These are phyloP conservation scores for Pelagia noctiluca DNA, from an alignment of 30 jellyfish, hydroid and myxozoan genomes.

Conservation along the genomic window DNA sequence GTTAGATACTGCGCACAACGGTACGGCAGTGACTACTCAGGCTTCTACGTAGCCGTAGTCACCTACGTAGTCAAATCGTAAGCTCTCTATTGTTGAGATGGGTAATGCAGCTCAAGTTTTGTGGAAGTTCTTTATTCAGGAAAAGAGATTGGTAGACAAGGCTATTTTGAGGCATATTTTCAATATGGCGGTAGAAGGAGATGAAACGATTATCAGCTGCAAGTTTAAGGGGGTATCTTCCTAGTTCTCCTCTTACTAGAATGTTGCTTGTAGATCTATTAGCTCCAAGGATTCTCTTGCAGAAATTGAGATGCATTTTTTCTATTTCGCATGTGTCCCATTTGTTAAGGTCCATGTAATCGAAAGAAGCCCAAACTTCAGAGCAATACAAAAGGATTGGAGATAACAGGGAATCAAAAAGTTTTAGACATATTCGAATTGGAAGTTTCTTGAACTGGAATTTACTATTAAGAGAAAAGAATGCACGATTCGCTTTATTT, in stretches of 20 bases:
- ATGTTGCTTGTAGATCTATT: conserved; percentile 31
- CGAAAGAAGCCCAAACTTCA: not conserved
- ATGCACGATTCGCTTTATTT: not conserved
- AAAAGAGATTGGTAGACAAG: not conserved
- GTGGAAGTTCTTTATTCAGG: not conserved
- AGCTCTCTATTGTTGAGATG: not conserved
- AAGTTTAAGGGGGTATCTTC: conserved; percentile 17
- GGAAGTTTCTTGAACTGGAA: not conserved
- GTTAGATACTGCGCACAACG: too few species aligned
- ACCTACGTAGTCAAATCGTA: too few species aligned
- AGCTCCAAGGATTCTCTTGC: not conserved
- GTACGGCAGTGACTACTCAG: too few species aligned
- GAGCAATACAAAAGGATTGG: not conserved
- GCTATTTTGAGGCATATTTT: conserved; percentile 18
- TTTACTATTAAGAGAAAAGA: not conserved
- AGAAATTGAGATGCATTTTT: not conserved
- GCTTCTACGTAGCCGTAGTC: too few species aligned
- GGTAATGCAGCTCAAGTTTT: not conserved
- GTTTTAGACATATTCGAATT: not conserved
- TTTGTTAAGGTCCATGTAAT: not conserved
- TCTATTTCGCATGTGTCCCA: not conserved
- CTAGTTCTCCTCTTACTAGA: conserved; percentile 15
- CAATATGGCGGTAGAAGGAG: not conserved
- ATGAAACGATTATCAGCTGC: conserved; percentile 22
- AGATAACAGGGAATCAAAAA: not conserved